Conservation (phyloP, 2,113 vertebrate genomes). For the Patagioenas fasciata region DNA sequence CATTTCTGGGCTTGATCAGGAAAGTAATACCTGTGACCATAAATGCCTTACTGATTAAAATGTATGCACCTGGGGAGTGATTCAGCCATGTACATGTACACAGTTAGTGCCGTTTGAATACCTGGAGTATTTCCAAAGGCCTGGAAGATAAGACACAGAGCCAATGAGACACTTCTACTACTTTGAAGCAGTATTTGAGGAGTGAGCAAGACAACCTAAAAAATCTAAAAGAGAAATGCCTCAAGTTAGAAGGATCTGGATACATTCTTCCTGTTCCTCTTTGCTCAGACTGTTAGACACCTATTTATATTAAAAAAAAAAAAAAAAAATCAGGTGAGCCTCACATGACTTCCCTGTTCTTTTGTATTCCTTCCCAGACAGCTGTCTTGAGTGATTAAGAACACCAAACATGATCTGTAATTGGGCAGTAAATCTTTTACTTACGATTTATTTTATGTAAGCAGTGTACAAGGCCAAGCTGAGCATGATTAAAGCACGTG, state of each 20-base stretch:
- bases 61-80: neutral
- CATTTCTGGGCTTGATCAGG: neutral
- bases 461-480: neutral
- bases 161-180: neutral
- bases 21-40: neutral
- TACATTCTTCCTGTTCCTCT: neutral
- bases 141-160: neutral
- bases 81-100: neutral
- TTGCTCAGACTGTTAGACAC: neutral
- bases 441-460: neutral
- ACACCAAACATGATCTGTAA: neutral
- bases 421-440: neutral
- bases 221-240: neutral
- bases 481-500: neutral
- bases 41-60: neutral
- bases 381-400: neutral
- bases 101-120: neutral
- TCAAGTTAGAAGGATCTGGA: neutral
- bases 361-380: neutral
- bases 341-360: neutral
- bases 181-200: neutral
- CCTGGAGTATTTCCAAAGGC: neutral
- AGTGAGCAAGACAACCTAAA: neutral
- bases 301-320: neutral
- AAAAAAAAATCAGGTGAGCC: neutral